Conservation (phyloP, 2,888 invertebrate species). For the Leucozona laternaria region DNA sequence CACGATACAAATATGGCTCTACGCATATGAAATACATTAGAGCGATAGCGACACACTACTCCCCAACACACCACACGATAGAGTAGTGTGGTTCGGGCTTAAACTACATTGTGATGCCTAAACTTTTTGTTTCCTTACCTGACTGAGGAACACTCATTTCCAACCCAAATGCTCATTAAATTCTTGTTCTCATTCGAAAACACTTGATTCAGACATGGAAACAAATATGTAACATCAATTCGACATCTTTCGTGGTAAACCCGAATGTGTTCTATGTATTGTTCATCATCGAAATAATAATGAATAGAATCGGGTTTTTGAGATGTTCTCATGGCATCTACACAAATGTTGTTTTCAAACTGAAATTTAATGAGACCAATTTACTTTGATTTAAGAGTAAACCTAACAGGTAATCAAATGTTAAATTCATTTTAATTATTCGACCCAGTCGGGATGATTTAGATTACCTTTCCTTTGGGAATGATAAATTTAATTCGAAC, state of each 20-base stretch:
- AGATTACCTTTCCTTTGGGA: conserved; percentile 17
- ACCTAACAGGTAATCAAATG: too few species aligned
- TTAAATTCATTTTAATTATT: too few species aligned
- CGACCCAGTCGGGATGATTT: too few species aligned
- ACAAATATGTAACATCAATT: conserved; percentile 38
- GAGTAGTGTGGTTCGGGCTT: too few species aligned
- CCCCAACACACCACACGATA: too few species aligned
- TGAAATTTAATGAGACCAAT: neutral
- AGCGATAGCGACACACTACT: too few species aligned
- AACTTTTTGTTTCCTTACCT: conserved; percentile 2
- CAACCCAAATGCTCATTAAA: conserved; percentile 35
- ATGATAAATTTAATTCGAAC: conserved; percentile 53
- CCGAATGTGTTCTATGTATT: conserved; percentile 34
- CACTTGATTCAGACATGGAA: conserved; percentile 34
- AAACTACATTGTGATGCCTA: too few species aligned
- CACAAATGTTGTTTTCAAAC: neutral
- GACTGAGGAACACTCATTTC: neutral
- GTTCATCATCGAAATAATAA: conserved; percentile 40
- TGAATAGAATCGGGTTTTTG: neutral
- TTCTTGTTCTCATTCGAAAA: conserved; percentile 23
- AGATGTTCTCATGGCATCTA: conserved; percentile 46
- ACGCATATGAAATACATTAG: too few species aligned
- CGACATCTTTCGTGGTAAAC: conserved; percentile 55
- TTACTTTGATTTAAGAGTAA: too few species aligned
- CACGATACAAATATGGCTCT: too few species aligned